Evolutionary conservation across 2,797 vertebrate genomes (phyloP), one percentile per base, ranked within the genome.

Genomic region (Trematomus bernacchii): DNA sequence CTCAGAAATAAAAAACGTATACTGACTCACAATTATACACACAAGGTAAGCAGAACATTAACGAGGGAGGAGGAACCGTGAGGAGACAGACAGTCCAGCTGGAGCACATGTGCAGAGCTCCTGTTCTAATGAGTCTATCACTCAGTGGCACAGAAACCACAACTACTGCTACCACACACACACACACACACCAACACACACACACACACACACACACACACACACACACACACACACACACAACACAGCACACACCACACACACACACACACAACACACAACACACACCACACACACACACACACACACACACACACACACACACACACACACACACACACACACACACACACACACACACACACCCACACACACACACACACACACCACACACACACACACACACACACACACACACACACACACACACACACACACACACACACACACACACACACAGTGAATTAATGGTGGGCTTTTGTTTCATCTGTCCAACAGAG

Each of bases 91-190:
- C 8, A 58, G 75, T 83, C 74, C 87, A 91, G 85, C 86, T 90
- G 90, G 80, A 80, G 73, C 84, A 85, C 88, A 90, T 87, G 86
- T 92, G 87, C 73, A 82, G 11, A 70, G 68, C 80, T 82, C 66
- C 87, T 76, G 77, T 77, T 89, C 68, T 91, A 92, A 92, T 90
- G 85, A 90, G 76, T 87, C 80, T 52, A 85, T 91, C 90, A 89
- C 79, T 87, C 74, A 76, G 74, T 61, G 82, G 67, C 73, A 77
- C 61, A 78, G 59, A 73, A 75, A 74, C 77, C 76, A 73, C 79
- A 86, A 82, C 77, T 87, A n/a, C n/a, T n/a, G 73, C 72, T 80
- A 51, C 86, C 30, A 50, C 9, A 60, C n/a, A 58, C 7, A 51
- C 55, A 62, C 30, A 69, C 15, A 37, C 19, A 60, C 46, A 40